Base-by-base conservation (phyloP, 2,888 invertebrate genomes). In the Pseudococcus longispinus region DNA sequence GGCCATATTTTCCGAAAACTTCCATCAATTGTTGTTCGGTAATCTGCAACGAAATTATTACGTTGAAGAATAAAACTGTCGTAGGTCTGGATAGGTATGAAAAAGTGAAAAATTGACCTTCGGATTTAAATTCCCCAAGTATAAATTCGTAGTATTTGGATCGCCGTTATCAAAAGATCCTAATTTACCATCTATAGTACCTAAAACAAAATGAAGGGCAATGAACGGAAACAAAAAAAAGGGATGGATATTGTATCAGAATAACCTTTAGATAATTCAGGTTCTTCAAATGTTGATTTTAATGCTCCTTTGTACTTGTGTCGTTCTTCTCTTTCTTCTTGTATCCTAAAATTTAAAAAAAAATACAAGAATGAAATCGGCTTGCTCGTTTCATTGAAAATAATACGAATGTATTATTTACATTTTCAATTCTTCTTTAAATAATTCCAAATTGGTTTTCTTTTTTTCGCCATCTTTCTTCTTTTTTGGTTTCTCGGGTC, bases 361-460 rank as follows among this genome's bases (percentile, higher is more conserved):
- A 51, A 9, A 44, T 55, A 5, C 23, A 51, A 6, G 84, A 83
- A 65, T 86, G 51, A 46, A 26, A 37, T 82, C 6, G 65, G 23
- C 20, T 1, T 2, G 26, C 23, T 26, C 1, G 26, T n/a, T n/a
- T 4, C n/a, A 18, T 51, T 51, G 2, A n/a, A n/a, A 5, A 51
- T 2, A 51, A 51, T n/a, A 29, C 26, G 23, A 80, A 65, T 55
- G 77, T 42, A 85, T 55, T 87, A 74, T 29, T 86, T 91, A 97
- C 97, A 96, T 95, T 92, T 97, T 95, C 74, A 99, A 91, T 91
- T 99, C 99, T 91, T 99, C 99, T 91, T 99, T 99, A 90, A 99
- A 99, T 20, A 97, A 92, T 91, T 99, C 99, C 88, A 99, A 92
- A 91, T 99, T 99, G 90, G 97, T 98, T 90, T 98, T 98, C 91